phyloP scores from a whole-genome alignment of 1,140 invertebrate species.

The Drosophila chauvacae region DNA sequence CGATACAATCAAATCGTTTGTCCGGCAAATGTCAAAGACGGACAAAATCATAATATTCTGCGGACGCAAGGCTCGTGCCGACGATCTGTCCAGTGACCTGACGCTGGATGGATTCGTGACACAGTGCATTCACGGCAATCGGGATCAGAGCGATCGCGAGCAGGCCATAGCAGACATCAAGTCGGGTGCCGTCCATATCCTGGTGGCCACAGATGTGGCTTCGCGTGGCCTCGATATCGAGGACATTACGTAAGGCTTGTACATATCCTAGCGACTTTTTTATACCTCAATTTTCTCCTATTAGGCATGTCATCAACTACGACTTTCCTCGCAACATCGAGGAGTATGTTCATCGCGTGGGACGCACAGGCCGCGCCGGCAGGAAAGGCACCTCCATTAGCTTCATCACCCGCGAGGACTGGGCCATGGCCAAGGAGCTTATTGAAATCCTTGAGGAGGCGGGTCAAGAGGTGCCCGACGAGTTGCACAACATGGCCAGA shows the following conservation, averaged over 20 bases:
- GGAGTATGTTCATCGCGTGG: conserved; percentile 95
- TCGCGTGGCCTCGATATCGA: conserved; percentile 96
- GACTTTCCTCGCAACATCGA: conserved; percentile 96
- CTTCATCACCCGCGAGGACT: conserved; percentile 92
- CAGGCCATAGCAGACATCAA: conserved; percentile 93
- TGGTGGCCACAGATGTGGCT: conserved; percentile 98
- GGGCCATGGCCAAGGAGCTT: conserved; percentile 91
- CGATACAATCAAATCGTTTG: conserved; percentile 73
- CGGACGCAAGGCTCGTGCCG: conserved; percentile 92
- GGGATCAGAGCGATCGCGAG: conserved; percentile 94
- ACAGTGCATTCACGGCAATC: conserved; percentile 94
- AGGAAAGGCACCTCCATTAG: conserved; percentile 92
- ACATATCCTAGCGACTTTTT: too few species aligned
- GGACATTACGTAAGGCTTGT: conserved; percentile 91
- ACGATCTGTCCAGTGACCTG: conserved; percentile 92
- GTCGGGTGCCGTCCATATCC: conserved; percentile 89
- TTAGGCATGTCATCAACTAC: conserved; percentile 90
- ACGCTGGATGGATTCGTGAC: conserved; percentile 88
- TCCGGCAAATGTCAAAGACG: conserved; percentile 86
- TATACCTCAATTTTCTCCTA: not conserved
- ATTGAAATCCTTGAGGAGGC: conserved; percentile 93
- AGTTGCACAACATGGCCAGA: conserved; percentile 89
- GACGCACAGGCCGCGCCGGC: conserved; percentile 94
- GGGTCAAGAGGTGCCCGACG: conserved; percentile 90
- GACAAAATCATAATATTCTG: conserved; percentile 96